Base-by-base conservation (phyloP, 2,113 vertebrate genomes). In the Rhinogobius similis region DNA sequence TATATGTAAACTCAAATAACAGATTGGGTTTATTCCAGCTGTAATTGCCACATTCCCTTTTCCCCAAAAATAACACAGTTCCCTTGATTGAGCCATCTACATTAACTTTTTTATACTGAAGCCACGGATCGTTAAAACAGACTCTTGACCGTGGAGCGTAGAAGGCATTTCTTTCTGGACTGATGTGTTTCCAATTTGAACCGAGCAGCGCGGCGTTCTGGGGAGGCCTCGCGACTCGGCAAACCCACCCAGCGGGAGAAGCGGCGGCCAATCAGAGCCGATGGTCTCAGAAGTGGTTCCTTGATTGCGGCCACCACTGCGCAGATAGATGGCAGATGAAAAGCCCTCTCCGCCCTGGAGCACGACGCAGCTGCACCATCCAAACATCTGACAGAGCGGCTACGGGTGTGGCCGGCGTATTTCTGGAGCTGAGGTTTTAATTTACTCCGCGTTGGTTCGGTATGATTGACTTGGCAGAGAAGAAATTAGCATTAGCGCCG, bases 401-500 rank as follows among this genome's bases (percentile, higher is more conserved):
- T 70, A 53, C 83, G 83, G 82, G 75, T 70, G 86, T 81, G 58
- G 55, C 83, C 83, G 14, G 67, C 1, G 21, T 89, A 89, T 90
- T 91, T 91, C 89, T 89, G 86, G 88, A 84, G n/a, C 12, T 71
- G 32, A 36, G 80, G 65, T 83, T 79, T 59, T 53, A 67, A 87
- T 86, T 81, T 81, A 77, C 5, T 73, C 68, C 85, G 81, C 26
- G 55, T 81, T 77, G 58, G 67, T 72, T 70, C 71, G 67, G 70
- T 82, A 77, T 50, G 73, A 73, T 78, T 81, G 67, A 43, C 74
- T 82, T 81, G 81, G 77, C 87, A 81, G 79, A 78, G 4, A 70
- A 75, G 86, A 82, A 90, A 91, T 93, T 89, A 89, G 88, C 91
- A 90, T 93, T 90, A 92, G 77, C 90, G 86, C 75, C 90, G 93